Evolutionary conservation across 2,797 vertebrate species (phyloP).

Genomic region (Glyptemys insculpta): DNA sequence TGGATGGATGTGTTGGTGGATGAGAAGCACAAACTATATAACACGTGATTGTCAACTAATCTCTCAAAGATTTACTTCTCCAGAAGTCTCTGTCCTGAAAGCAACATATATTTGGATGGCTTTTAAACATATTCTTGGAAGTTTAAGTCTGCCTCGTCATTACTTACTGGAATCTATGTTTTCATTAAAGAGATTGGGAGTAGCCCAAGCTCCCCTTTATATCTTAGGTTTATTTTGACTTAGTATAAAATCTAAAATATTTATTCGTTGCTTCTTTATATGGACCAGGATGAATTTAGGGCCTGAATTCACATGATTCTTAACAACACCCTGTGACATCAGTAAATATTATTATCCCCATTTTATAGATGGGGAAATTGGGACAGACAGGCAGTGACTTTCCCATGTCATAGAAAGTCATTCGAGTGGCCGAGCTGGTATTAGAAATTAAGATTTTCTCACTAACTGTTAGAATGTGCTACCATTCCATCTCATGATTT

Average conservation of each 20-base stretch:
- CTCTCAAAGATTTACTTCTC: conserved; percentile 42
- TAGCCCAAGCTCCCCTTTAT: not conserved
- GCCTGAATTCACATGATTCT: not conserved
- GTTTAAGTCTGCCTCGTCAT: conserved; percentile 22
- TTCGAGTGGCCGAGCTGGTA: not conserved
- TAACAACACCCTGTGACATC: not conserved
- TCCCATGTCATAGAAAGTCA: not conserved
- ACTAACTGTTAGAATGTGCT: not conserved
- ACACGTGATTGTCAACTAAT: not conserved
- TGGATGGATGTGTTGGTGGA: conserved; percentile 8
- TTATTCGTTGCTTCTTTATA: not conserved
- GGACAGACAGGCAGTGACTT: accelerated
- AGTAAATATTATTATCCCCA: not conserved
- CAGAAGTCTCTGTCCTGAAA: not conserved
- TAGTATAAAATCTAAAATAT: conserved; percentile 25
- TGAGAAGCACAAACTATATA: conserved; percentile 37
- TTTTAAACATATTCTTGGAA: conserved; percentile 52
- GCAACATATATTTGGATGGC: conserved; percentile 33
- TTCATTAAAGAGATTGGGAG: not conserved
- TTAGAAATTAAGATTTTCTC: not conserved
- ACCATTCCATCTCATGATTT: not conserved
- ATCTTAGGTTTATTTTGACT: conserved; percentile 50
- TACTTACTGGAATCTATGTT: conserved; percentile 53
- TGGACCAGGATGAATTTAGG: not conserved
- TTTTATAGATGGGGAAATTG: not conserved